Base-by-base conservation (phyloP, 2,888 invertebrate genomes). In the Hirtodrosophila confusa region DNA sequence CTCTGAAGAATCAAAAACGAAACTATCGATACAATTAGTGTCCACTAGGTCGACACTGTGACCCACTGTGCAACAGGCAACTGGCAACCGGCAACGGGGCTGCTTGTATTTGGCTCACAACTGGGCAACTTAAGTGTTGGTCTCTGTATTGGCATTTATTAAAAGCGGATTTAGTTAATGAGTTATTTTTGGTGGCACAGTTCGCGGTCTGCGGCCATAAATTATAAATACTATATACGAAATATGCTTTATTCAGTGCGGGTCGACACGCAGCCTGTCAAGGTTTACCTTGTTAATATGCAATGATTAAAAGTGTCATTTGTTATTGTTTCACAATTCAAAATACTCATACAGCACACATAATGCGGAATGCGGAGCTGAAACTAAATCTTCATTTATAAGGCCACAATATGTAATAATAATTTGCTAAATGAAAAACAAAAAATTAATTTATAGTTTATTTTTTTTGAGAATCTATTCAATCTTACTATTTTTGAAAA, bases 81-180 rank as follows among this genome's bases (percentile, higher is more conserved):
- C 17, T 5, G 27, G 40, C 39, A 10, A 27, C 36, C 27, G 49
- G 37, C 49, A 37, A 49, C 37, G 49, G 49, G 49, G 49, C 24
- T 37, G 49, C 49, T 37, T 49, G 49, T 36, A 39, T 37, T 23
- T 24, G 35, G 12, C 29, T n/a, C 10, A 17, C 23, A 35, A 12
- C 49, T 44, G 24, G 72, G 37, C 71, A 70, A 56, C 51, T 71
- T 55, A 48, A 48, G 27, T 45, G 31, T 49, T 27, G 37, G 12
- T 48, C 56, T 43, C 39, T 43, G 67, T 72, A 75, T 78, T 79
- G 78, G 78, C 73, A 75, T 86, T 89, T 88, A 84, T 88, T 89
- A 85, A 89, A 82, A 74, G 84, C 80, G 84, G 86, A 88, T 89
- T 88, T 89, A 84, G 88, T 86, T 88, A 89, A 89, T 89, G 86